Conservation (phyloP, 30 jellyfish, hydroid and myxozoan species). For the Aurelia aurita region DNA sequence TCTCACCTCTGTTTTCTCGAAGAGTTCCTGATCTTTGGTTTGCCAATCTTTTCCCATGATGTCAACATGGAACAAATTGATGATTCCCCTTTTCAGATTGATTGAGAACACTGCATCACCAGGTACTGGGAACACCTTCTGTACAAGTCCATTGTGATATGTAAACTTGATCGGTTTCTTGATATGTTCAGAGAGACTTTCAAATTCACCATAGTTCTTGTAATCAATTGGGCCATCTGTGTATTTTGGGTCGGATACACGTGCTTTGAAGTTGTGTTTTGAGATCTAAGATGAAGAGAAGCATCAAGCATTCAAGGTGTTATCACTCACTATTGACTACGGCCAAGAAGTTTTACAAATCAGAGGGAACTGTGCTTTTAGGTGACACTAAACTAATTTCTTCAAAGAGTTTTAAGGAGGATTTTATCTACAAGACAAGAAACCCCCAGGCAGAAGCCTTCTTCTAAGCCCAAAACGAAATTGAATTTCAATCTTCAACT, state of each 20-base stretch:
- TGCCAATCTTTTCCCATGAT: conserved; percentile 42
- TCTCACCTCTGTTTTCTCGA: conserved; percentile 59
- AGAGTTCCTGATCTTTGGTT: conserved; percentile 20
- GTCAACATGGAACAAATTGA: conserved; percentile 73
- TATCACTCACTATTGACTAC: too few relatives aligned
- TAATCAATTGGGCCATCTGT: conserved; percentile 49
- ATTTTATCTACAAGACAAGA: too few relatives aligned
- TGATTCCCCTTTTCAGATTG: conserved; percentile 68
- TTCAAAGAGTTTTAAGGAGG: too few relatives aligned
- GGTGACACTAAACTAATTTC: too few relatives aligned
- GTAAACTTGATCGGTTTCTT: conserved; percentile 56
- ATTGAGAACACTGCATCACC: conserved; percentile 72
- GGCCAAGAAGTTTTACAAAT: too few relatives aligned
- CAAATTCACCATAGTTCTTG: not conserved
- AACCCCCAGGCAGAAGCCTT: too few relatives aligned
- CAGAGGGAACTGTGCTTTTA: too few relatives aligned
- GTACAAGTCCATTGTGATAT: conserved; percentile 53
- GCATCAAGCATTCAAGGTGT: too few relatives aligned
- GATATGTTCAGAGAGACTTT: conserved; percentile 2
- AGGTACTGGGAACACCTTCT: conserved; percentile 22
- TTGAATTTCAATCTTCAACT: too few relatives aligned
- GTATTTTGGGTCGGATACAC: conserved; percentile 69
- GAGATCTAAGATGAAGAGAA: conserved; percentile 32
- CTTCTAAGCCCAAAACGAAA: too few relatives aligned
- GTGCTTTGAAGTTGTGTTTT: conserved; percentile 42